Evolutionary conservation across 2,888 invertebrate species (phyloP).

Genomic region (Portevinia maculata): DNA sequence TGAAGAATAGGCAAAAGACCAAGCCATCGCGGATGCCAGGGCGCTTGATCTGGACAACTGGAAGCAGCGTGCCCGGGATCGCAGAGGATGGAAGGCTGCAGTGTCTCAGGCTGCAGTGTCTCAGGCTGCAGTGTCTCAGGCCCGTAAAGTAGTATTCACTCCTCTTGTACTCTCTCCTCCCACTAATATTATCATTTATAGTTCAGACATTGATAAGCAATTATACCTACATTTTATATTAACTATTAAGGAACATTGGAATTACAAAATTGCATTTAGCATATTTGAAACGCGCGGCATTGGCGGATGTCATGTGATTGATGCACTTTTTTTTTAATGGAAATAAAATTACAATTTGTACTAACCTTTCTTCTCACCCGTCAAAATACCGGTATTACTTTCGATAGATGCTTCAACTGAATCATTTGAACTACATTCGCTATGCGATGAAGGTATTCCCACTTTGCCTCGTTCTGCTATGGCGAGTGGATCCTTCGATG

Average conservation of each 20-base stretch:
- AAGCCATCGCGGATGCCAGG: too few relatives aligned
- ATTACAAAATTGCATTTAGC: background rate
- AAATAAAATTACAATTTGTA: background rate
- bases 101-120: too few relatives aligned
- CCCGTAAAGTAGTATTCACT: too few relatives aligned
- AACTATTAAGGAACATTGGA: background rate
- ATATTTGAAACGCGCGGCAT: constrained; percentile 14
- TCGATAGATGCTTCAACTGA: constrained; percentile 82
- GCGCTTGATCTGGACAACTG: too few relatives aligned
- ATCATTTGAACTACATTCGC: constrained; percentile 83
- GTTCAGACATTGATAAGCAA: too few relatives aligned
- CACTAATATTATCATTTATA: too few relatives aligned
- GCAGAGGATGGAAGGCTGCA: too few relatives aligned
- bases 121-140: too few relatives aligned
- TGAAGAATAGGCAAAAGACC: too few relatives aligned
- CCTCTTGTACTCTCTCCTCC: too few relatives aligned
- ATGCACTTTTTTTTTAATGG: background rate
- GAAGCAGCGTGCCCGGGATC: too few relatives aligned
- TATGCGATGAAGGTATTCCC: constrained; percentile 82
- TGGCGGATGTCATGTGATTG: background rate
- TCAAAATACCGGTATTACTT: constrained; percentile 81
- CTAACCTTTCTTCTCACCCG: constrained; percentile 81
- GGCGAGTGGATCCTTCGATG: constrained; percentile 81
- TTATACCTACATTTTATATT: too few relatives aligned
- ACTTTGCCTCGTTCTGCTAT: constrained; percentile 83